phyloP scores from a whole-genome alignment of 1,140 invertebrate species.

The Leptonema lineaticorne region DNA sequence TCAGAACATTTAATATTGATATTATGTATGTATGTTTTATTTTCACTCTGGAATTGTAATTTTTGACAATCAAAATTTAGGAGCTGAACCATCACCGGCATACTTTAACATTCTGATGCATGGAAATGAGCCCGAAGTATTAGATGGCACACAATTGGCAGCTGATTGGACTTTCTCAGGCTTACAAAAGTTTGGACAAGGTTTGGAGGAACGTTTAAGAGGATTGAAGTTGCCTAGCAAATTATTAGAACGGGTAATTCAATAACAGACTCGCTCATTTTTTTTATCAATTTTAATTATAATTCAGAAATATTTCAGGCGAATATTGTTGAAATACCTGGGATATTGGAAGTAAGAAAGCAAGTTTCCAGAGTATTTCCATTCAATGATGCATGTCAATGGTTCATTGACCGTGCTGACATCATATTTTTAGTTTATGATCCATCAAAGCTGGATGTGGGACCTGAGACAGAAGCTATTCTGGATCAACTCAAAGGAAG shows the following conservation, averaged over 20 bases:
- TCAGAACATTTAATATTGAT: neutral
- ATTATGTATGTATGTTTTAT: neutral
- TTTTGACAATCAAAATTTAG: constrained; percentile 62
- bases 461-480: constrained; percentile 90
- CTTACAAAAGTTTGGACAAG: constrained; percentile 93
- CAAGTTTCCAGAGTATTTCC: constrained; percentile 90
- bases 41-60: neutral
- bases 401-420: constrained; percentile 93
- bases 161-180: constrained; percentile 92
- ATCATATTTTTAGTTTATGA: constrained; percentile 95
- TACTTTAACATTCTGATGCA: constrained; percentile 93
- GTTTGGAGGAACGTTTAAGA: constrained; percentile 82
- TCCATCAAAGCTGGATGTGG: constrained; percentile 91
- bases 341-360: constrained; percentile 90
- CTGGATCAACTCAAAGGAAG: constrained; percentile 90
- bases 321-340: constrained; percentile 94
- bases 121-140: constrained; percentile 78
- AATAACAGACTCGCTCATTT: neutral
- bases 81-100: constrained; percentile 88
- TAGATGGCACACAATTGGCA: constrained; percentile 89
- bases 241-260: constrained; percentile 82
- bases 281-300: neutral
- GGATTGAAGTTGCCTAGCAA: constrained; percentile 80
- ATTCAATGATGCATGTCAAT: constrained; percentile 94
- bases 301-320: constrained; percentile 62